These are phyloP conservation scores for Stenopsyche tienmushanensis DNA, from an alignment of 1,140 invertebrate species.

Conservation along the genomic window DNA sequence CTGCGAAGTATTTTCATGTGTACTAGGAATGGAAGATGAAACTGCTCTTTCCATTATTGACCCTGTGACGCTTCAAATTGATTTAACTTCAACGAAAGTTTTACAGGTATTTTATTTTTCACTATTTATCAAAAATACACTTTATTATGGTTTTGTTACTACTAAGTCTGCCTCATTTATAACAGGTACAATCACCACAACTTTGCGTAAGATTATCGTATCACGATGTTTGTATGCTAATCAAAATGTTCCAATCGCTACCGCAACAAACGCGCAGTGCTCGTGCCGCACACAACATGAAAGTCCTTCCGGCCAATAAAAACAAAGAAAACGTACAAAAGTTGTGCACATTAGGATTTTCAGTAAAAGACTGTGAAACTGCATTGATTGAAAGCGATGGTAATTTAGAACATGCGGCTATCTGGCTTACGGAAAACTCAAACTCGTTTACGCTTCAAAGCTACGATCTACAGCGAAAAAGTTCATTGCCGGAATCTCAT, in stretches of 20 bases:
- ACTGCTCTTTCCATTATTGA: constrained; percentile 96
- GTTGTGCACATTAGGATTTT: constrained; percentile 71
- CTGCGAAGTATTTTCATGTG: constrained; percentile 92
- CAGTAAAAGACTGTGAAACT: constrained; percentile 65
- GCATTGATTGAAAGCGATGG: constrained; percentile 69
- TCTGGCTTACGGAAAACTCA: constrained; percentile 77
- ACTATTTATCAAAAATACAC: too few species aligned
- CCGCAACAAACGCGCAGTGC: constrained; percentile 73
- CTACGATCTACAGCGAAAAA: not conserved
- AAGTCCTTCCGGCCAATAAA: constrained; percentile 33
- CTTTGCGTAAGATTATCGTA: constrained; percentile 88
- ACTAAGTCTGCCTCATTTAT: not conserved
- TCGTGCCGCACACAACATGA: constrained; percentile 45
- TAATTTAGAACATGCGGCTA: constrained; percentile 76
- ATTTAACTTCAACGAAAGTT: constrained; percentile 49
- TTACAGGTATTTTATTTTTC: constrained; percentile 50
- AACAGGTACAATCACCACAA: constrained; percentile 64
- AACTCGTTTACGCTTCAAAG: constrained; percentile 44
- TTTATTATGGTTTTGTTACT: not conserved
- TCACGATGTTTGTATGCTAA: constrained; percentile 90
- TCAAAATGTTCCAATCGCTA: constrained; percentile 83
- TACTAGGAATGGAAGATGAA: constrained; percentile 87
- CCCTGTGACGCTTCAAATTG: constrained; percentile 80
- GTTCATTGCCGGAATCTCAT: not conserved
- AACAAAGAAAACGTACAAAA: constrained; percentile 56